Base-by-base conservation (phyloP, 2,113 vertebrate species). In the Lepidothrix coronata region DNA sequence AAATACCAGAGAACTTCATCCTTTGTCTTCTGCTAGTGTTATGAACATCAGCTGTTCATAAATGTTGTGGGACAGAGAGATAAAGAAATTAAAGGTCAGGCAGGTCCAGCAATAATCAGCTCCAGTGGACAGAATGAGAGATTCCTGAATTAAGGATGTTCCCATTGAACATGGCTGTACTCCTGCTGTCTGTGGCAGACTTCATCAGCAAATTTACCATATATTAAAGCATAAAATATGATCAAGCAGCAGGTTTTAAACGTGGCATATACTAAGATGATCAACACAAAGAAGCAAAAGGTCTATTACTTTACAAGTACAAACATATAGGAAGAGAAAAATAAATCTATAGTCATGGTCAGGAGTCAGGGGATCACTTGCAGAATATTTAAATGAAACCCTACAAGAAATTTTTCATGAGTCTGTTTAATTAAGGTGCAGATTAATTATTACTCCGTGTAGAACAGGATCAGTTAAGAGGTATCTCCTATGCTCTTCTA, bases 371-470 rank as follows among this genome's bases (percentile, higher is more conserved):
- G 44, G 61, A 72, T 20, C 7, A 19, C 46, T 71, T 81, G 39
- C 68, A 81, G 72, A 88, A 41, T 70, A 82, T 62, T 89, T 79
- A 75, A 94, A 95, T 81, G 24, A 93, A 92, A 93, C 88, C 72
- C 75, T 93, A 91, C 70, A 74, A 44, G n/a, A 93, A 91, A 19
- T 52, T 65, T 94, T 96, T 91, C 75, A 91, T 18, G 75, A 82
- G 49, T 86, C 58, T 81, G 52, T 93, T 96, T 92, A 92, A 92
- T 95, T 97, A 95, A 96, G 95, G 93, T 96, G 95, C 95, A 96
- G 76, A 58, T 94, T 85, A 94, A 83, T 96, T 94, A 85, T 91
- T 93, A 96, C 51, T 95, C 82, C 49, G 73, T 18, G 51, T 91
- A 86, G 76, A 95, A 94, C 5, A 88, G 70, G 87, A 80, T 72